Conservation (phyloP, 2,797 vertebrate genomes). For the Numenius phaeopus region DNA sequence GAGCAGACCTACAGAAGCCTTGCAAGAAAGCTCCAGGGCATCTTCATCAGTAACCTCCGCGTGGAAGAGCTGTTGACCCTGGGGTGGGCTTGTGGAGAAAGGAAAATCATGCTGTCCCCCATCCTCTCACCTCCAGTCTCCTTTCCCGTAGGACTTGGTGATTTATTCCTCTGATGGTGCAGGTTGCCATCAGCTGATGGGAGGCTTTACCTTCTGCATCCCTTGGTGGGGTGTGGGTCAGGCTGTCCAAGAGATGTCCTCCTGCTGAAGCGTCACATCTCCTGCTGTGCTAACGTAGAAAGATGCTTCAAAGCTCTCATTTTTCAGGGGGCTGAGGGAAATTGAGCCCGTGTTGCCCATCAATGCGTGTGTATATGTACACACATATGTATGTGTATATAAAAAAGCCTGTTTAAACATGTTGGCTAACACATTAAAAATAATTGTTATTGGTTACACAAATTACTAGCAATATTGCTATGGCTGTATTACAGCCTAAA, state of each 20-base stretch:
- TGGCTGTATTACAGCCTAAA: slow-evolving; percentile 30
- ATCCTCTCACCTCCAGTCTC: neutral
- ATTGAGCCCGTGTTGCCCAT: neutral
- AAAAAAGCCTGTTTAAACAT: neutral
- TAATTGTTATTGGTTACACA: slow-evolving; percentile 31
- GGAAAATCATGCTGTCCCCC: neutral
- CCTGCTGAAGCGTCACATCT: neutral
- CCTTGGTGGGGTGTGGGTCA: neutral
- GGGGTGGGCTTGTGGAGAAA: neutral
- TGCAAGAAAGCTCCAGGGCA: neutral
- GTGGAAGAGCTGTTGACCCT: neutral
- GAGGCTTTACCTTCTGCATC: neutral
- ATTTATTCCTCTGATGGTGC: neutral
- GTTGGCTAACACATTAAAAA: slow-evolving; percentile 20
- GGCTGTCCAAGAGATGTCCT: neutral
- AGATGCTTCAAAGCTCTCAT: neutral
- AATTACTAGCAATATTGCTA: slow-evolving; percentile 17
- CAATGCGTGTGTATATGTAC: neutral
- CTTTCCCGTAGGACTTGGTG: neutral
- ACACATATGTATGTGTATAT: neutral
- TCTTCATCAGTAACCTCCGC: neutral
- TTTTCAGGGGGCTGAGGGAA: neutral
- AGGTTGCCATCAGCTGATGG: neutral
- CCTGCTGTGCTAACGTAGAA: accelerated
- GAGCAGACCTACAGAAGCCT: neutral